These are phyloP conservation scores for Torymus aiolomorphi DNA, from an alignment of 2,888 invertebrate genomes.

Conservation along the genomic window DNA sequence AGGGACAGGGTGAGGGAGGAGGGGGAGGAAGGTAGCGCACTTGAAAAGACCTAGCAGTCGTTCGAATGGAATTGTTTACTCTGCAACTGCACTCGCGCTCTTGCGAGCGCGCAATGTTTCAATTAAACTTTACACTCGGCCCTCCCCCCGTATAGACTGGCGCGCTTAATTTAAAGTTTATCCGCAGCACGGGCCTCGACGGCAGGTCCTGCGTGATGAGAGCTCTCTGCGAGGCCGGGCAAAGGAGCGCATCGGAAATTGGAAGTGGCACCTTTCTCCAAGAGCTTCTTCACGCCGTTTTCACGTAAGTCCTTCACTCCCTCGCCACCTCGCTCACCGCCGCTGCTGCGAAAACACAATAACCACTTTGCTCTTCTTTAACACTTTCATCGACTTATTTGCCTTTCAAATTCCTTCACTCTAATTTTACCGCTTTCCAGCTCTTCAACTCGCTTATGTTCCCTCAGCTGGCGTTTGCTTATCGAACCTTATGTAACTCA, in stretches of 20 bases:
- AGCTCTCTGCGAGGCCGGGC: slow-evolving; percentile 85
- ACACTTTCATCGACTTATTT: not conserved
- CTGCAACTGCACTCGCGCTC: slow-evolving; percentile 13
- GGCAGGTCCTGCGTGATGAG: slow-evolving; percentile 84
- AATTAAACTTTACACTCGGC: slow-evolving; percentile 51
- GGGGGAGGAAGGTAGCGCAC: not conserved
- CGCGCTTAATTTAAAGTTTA: slow-evolving; percentile 61
- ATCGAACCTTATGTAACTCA: too few species aligned
- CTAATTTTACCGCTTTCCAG: too few species aligned
- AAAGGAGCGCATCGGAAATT: slow-evolving; percentile 72
- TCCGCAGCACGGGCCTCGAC: slow-evolving; percentile 83
- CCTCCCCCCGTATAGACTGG: not conserved
- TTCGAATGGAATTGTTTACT: slow-evolving; percentile 41
- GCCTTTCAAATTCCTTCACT: slow-evolving; percentile 9
- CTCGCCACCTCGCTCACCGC: too few species aligned
- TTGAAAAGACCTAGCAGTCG: slow-evolving; percentile 9
- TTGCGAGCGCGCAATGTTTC: slow-evolving; percentile 38
- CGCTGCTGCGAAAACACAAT: too few species aligned
- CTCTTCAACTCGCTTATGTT: too few species aligned
- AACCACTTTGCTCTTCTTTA: slow-evolving; percentile 4
- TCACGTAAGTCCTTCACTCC: slow-evolving; percentile 66
- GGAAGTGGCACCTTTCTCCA: slow-evolving; percentile 71
- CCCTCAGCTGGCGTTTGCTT: too few species aligned
- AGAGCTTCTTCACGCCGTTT: slow-evolving; percentile 71
- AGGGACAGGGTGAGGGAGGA: too few species aligned